phyloP scores from a whole-genome alignment of 2,888 invertebrate species.

The Laspeyria flexula region DNA sequence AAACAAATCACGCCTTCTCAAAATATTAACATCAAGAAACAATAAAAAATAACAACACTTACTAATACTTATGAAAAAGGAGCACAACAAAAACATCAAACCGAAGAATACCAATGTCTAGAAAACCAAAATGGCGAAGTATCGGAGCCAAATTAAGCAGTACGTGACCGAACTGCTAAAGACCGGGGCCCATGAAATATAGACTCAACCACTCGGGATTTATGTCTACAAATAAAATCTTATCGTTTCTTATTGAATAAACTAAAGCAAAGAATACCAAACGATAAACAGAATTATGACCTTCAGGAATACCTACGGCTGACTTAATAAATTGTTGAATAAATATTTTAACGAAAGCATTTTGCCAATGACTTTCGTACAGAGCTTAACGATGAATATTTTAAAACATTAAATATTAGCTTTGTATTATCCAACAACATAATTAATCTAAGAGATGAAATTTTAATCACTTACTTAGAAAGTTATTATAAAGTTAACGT shows the following conservation, averaged over 20 bases:
- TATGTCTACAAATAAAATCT: constrained; percentile 49
- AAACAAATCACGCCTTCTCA: not conserved
- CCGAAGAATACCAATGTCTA: constrained; percentile 5
- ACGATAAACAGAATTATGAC: constrained; percentile 24
- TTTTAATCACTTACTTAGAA: not conserved
- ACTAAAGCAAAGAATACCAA: constrained; percentile 24
- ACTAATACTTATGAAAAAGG: constrained; percentile 15
- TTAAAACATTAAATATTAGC: no score
- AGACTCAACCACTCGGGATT: constrained; percentile 49
- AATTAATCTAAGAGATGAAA: not conserved
- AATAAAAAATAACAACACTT: not conserved
- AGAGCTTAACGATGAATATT: no score
- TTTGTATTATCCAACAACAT: not conserved
- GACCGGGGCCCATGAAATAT: constrained; percentile 53
- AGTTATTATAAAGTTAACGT: no score
- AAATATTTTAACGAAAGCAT: constrained; percentile 5
- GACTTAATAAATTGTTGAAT: constrained; percentile 9
- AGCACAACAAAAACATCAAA: constrained; percentile 38
- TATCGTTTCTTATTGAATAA: constrained; percentile 45
- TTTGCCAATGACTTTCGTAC: no score
- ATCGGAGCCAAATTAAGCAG: constrained; percentile 55
- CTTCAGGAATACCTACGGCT: constrained; percentile 4
- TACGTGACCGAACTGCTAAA: constrained; percentile 59
- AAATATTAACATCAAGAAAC: not conserved
- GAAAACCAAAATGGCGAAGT: constrained; percentile 31